phyloP scores from a whole-genome alignment of 2,113 vertebrate genomes.

The Laticauda laticaudata region DNA sequence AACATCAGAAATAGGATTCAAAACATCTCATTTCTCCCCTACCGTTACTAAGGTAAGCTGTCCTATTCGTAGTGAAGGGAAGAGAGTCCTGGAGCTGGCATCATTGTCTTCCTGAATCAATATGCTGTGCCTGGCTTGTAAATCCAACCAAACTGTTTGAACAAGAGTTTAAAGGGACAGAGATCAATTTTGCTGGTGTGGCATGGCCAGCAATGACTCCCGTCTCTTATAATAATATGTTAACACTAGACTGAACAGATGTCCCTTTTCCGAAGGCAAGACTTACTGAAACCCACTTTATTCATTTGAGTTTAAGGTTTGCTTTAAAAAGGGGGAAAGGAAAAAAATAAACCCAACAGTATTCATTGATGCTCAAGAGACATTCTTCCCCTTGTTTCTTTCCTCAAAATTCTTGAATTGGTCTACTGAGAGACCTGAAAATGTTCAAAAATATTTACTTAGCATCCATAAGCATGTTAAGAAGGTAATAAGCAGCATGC shows the following conservation, averaged over 20 bases:
- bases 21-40: neutral
- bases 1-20: neutral
- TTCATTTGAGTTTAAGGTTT: neutral
- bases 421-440: neutral
- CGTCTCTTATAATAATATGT: neutral
- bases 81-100: neutral
- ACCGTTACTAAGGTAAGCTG: neutral
- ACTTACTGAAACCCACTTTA: neutral
- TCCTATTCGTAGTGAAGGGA: neutral
- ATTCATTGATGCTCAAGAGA: neutral
- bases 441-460: neutral
- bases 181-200: constrained; percentile 9
- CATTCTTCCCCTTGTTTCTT: too few species aligned
- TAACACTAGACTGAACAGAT: neutral
- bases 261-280: neutral
- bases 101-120: neutral
- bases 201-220: neutral
- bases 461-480: neutral
- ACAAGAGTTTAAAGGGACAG: constrained; percentile 28
- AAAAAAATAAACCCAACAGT: neutral
- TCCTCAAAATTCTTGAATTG: neutral
- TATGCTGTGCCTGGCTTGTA: neutral
- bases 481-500: neutral
- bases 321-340: neutral
- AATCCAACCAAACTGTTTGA: neutral